These are phyloP conservation scores for Camponotus vicinus DNA, from an alignment of 1,140 invertebrate species.

Conservation along the genomic window DNA sequence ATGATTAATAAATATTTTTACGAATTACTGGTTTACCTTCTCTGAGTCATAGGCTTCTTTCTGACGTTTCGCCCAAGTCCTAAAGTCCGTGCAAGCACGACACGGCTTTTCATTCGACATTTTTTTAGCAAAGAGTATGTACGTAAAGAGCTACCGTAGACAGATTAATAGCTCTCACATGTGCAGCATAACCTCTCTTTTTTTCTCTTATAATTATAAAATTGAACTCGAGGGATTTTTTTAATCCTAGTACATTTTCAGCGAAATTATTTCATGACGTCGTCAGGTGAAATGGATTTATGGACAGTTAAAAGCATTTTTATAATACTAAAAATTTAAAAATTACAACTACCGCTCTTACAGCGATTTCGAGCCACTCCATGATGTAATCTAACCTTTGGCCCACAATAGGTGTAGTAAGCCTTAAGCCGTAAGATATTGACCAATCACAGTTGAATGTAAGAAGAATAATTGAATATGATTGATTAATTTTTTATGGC, in stretches of 20 bases:
- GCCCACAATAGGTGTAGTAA: no score
- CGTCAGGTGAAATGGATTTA: neutral
- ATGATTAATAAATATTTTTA: neutral
- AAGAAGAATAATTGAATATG: no score
- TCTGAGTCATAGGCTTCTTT: constrained; percentile 85
- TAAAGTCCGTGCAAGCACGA: constrained; percentile 91
- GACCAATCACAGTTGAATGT: no score
- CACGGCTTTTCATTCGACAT: constrained; percentile 86
- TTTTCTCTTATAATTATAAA: no score
- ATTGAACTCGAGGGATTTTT: neutral
- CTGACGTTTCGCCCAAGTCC: constrained; percentile 90
- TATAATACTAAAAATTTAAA: constrained; percentile 10
- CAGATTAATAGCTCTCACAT: neutral
- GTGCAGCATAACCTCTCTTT: constrained; percentile 10
- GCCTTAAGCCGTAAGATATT: no score
- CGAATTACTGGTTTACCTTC: constrained; percentile 73
- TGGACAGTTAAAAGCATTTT: neutral
- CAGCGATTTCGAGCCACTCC: neutral
- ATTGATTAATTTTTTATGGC: no score
- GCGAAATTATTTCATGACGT: neutral
- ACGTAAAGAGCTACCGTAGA: neutral
- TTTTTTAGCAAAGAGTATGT: neutral
- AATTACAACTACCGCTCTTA: neutral
- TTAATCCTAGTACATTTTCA: neutral
- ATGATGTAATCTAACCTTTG: neutral